Evolutionary conservation across 2,113 vertebrate species (phyloP).

Genomic region (Rousettus leschenaultii): DNA sequence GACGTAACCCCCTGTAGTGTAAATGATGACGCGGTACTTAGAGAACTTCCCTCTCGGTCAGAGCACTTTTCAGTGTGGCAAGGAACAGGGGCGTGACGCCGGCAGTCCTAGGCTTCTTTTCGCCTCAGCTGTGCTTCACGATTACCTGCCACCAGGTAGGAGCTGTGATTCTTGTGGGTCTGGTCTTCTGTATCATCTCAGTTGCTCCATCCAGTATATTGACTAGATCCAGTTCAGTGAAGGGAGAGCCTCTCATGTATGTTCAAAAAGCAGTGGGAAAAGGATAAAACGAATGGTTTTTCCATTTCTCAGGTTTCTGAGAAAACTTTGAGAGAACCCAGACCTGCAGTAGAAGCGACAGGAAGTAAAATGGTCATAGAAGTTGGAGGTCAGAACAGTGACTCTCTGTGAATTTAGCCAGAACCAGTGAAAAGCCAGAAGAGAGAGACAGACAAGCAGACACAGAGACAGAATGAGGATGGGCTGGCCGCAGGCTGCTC

Average conservation of each 20-base stretch:
- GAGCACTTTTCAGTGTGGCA: neutral
- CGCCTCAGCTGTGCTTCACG: neutral
- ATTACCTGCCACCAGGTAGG: neutral
- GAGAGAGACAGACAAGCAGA: neutral
- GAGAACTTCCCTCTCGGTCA: neutral
- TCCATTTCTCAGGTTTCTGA: neutral
- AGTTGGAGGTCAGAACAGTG: neutral
- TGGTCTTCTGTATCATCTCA: neutral
- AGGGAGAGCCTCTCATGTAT: neutral
- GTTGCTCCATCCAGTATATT: neutral
- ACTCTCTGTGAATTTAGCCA: neutral
- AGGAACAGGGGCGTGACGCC: rapidly evolving
- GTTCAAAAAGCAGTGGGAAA: neutral
- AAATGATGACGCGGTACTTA: rapidly evolving
- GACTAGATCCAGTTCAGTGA: neutral
- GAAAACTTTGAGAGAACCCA: neutral
- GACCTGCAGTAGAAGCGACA: neutral
- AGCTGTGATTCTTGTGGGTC: neutral
- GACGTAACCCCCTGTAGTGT: too few relatives aligned
- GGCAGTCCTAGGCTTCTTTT: neutral
- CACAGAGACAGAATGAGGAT: neutral
- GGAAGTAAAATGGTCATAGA: neutral
- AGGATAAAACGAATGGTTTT: neutral
- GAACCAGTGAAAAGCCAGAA: neutral
- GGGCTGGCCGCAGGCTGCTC: neutral